These are phyloP conservation scores for Psilanteris sp. DNA, from an alignment of 1,140 invertebrate genomes.

Conservation along the genomic window DNA sequence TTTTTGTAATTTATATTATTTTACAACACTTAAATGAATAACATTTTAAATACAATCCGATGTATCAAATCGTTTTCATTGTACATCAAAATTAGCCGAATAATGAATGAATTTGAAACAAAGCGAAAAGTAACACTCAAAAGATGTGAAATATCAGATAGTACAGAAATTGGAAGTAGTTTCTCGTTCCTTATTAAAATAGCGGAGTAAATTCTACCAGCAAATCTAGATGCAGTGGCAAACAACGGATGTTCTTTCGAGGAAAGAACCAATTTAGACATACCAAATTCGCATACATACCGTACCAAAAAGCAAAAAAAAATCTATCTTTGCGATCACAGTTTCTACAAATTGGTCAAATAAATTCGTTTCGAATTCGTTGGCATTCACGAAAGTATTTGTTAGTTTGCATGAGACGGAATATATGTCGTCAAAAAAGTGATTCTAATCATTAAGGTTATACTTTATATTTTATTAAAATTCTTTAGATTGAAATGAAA, in stretches of 20 bases:
- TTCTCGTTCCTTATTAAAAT: conserved; percentile 68
- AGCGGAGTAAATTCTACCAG: conserved; percentile 67
- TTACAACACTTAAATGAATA: too few species aligned
- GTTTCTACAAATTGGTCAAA: conserved; percentile 75
- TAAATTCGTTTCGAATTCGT: conserved; percentile 70
- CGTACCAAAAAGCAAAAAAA: conserved; percentile 61
- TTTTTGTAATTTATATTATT: too few species aligned
- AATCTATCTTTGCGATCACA: conserved; percentile 63
- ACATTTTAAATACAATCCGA: too few species aligned
- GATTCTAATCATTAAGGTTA: conserved; percentile 39
- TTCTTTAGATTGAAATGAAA: conserved; percentile 31
- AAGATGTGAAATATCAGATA: conserved; percentile 61
- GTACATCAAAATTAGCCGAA: too few species aligned
- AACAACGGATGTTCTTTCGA: conserved; percentile 62
- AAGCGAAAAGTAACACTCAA: conserved; percentile 43
- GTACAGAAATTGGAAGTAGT: conserved; percentile 66
- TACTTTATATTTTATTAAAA: conserved; percentile 54
- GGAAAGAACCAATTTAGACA: conserved; percentile 74
- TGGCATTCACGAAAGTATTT: conserved; percentile 54
- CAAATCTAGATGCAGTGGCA: conserved; percentile 72
- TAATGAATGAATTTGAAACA: conserved; percentile 54
- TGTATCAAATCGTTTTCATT: too few species aligned
- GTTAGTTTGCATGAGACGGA: conserved; percentile 51
- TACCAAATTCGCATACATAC: conserved; percentile 67
- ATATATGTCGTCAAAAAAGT: conserved; percentile 46